These are phyloP conservation scores for Aphidius ervi DNA, from an alignment of 1,140 invertebrate species.

Conservation along the genomic window DNA sequence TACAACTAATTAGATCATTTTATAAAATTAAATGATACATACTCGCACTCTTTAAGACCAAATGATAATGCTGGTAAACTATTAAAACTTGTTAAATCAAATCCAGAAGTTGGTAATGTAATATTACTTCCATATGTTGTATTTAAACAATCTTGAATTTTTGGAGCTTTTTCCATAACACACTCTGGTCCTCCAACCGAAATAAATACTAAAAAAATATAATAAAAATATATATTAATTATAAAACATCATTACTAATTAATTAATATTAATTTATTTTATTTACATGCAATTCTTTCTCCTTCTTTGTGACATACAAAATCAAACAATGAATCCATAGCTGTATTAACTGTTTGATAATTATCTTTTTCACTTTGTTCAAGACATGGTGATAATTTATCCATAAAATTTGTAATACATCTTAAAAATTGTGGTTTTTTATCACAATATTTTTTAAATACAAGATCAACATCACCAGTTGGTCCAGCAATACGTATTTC, in stretches of 20 bases:
- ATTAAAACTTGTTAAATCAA: slow-evolving; percentile 42
- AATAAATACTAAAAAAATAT: slow-evolving; percentile 67
- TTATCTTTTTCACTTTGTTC: slow-evolving; percentile 57
- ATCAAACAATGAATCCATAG: slow-evolving; percentile 62
- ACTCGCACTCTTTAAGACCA: slow-evolving; percentile 54
- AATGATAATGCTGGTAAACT: slow-evolving; percentile 56
- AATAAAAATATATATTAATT: slow-evolving; percentile 46
- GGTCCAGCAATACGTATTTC: slow-evolving; percentile 61
- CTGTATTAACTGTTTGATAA: slow-evolving; percentile 58
- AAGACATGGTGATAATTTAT: slow-evolving; percentile 61
- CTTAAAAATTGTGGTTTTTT: slow-evolving; percentile 57
- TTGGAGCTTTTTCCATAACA: slow-evolving; percentile 58
- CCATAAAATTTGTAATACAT: slow-evolving; percentile 62
- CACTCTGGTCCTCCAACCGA: slow-evolving; percentile 74
- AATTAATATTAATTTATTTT: not conserved
- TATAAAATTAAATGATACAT: slow-evolving; percentile 32
- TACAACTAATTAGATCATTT: not conserved
- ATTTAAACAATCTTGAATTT: slow-evolving; percentile 63
- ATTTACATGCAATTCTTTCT: slow-evolving; percentile 73
- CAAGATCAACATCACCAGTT: slow-evolving; percentile 59
- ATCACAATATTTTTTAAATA: slow-evolving; percentile 67
- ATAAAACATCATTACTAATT: not conserved
- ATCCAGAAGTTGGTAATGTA: slow-evolving; percentile 29
- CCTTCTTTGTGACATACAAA: slow-evolving; percentile 76
- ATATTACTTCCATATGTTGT: slow-evolving; percentile 50